Base-by-base conservation (phyloP, 2,797 vertebrate genomes). In the Chaetophractus vellerosus region DNA sequence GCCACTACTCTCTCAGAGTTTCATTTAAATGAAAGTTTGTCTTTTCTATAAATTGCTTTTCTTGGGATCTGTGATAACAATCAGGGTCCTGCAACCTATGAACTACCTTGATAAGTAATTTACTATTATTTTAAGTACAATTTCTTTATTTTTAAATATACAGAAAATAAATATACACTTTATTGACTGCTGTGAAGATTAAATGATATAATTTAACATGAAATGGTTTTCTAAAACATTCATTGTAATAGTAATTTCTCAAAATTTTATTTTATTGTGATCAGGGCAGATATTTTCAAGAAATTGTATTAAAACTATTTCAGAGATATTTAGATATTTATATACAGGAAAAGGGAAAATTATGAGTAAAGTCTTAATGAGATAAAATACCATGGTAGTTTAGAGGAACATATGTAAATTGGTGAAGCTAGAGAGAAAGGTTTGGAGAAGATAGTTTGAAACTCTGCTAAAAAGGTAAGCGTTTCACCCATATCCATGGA, bases 21-120 rank as follows among this genome's bases (percentile, higher is more conserved):
- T 64, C 69, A 4, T 71, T 88, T 92, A 92, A 93, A 63, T 45
- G 74, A 18, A 83, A 88, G 31, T 78, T 89, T 50, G 23, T 80
- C 14, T 63, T 31, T 31, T 63, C 28, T 63, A 12, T 63, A 52
- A 52, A 61, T 57, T 1, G 69, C 84, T 52, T 19, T 83, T 61
- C 10, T 33, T 82, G 63, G 86, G 26, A 89, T n/a, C 14, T 61
- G 6, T 14, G 2, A 87, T 76, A 69, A 80, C 82, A n/a, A 6
- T 45, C 2, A 28, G 57, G 86, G 4, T 21, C 4, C 15, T 72
- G 26, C 1, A 63, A 71, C 3, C 41, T 57, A 57, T 74, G 12
- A 63, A 4, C 92, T 88, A 80, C 45, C 31, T 76, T 36, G 59
- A 31, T 24, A 81, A 90, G 16, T 55, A 72, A 82, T 76, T 69